Evolutionary conservation across 2,797 vertebrate species (phyloP).

Genomic region (Anguilla pacifica): DNA sequence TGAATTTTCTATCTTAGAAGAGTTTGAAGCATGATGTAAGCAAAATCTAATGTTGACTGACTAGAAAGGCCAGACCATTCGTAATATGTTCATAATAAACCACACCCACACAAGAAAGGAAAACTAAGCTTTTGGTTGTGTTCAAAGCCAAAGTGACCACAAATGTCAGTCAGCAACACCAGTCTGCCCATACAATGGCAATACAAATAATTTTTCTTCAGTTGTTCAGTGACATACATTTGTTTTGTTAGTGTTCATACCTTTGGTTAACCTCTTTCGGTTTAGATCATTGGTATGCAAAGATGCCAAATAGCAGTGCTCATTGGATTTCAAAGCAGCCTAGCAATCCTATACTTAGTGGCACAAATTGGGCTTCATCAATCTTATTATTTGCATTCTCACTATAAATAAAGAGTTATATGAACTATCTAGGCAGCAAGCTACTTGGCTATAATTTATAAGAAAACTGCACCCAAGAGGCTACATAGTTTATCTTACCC

Average conservation of each 20-base stretch:
- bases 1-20: not conserved
- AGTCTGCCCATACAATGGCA: not conserved
- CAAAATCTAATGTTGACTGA: not conserved
- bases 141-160: conserved; percentile 1
- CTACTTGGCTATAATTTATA: not conserved
- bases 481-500: not conserved
- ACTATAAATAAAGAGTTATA: not conserved
- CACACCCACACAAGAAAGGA: not conserved
- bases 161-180: not conserved
- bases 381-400: not conserved
- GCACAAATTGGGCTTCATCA: not conserved
- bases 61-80: not conserved
- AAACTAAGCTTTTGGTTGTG: not conserved
- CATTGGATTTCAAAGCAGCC: not conserved
- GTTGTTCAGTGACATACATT: not conserved
- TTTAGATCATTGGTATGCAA: not conserved
- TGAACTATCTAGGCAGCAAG: not conserved
- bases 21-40: not conserved
- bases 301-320: not conserved
- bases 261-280: not conserved
- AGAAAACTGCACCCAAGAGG: not conserved
- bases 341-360: not conserved
- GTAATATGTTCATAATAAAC: not conserved
- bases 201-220: not conserved
- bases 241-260: not conserved